phyloP scores from a whole-genome alignment of 2,797 vertebrate species.

The Mastacembelus armatus region DNA sequence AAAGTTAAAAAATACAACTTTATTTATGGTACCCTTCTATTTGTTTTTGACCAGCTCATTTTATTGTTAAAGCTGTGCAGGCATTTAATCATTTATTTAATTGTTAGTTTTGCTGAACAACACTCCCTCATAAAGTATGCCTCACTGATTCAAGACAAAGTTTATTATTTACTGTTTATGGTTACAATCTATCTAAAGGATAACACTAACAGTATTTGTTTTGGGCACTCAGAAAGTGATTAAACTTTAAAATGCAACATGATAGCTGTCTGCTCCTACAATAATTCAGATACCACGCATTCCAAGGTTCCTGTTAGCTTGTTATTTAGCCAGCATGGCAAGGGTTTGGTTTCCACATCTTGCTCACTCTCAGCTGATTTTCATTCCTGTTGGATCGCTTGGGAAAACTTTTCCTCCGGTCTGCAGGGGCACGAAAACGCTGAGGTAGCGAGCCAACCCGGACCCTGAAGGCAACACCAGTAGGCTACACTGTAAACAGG shows the following conservation, averaged over 20 bases:
- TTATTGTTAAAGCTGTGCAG: not conserved
- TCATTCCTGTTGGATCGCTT: not conserved
- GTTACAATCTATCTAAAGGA: not conserved
- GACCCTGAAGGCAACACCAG: not conserved
- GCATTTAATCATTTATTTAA: not conserved
- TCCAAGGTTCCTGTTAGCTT: no score
- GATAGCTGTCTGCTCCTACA: no score
- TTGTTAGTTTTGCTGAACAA: no score
- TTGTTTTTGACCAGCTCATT: not conserved
- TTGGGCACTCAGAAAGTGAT: no score
- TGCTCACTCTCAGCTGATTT: not conserved
- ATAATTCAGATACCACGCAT: no score
- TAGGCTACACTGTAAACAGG: no score
- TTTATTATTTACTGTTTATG: not conserved
- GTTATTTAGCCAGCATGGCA: not conserved
- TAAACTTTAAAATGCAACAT: no score
- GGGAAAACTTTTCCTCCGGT: conserved; percentile 45
- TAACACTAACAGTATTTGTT: not conserved
- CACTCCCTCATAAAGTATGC: not conserved
- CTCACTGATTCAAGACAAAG: not conserved
- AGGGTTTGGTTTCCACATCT: not conserved
- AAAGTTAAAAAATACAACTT: not conserved
- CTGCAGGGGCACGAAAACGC: conserved; percentile 29
- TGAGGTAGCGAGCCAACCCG: conserved; percentile 32
- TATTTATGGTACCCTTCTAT: not conserved